Evolutionary conservation across 53 echinoderm and acorn worm genomes (phyloP), one percentile per base, ranked within the genome.

Genomic region (Echinarachnius parma): DNA sequence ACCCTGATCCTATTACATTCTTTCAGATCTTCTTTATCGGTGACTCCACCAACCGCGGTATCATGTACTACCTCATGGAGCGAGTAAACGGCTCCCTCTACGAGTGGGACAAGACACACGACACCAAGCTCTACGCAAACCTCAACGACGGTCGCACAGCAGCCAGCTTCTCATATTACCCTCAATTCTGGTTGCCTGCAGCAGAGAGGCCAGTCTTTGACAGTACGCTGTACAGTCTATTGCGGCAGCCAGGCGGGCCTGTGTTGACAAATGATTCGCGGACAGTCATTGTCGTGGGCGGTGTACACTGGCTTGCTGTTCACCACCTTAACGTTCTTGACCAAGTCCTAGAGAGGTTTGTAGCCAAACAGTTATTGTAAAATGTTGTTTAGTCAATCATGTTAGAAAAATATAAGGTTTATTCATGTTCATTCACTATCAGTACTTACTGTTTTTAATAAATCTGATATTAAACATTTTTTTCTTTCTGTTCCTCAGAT

Each of bases 31-130:
- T 94, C 36, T 94, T 94, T 55, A 66, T 94, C 22, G 94, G 94
- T 23, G 94, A 94, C 46, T 94, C 94, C 2, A 94, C 94, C 37
- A 94, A 94, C 46, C 81, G 94, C 28, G 94, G 94, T 23, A 94
- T 94, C 26, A 94, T 94, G 93, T 94, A 94, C 78, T 94, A 90
- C 58, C 62, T 94, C 15, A 94, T 94, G 89, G 86, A 94, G 48
- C 74, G 81, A 48, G 80, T 94, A 21, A 94, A 94, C 34, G 87
- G 94, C 62, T 84, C 87, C 14, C 80, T 94, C 21, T 76, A 78
- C 16, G 77, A 94, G 46, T 94, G 89, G 89, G 89, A 94, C 68
- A 94, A 94, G 53, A 90, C 94, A 32, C 94, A 94, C 55, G 59
- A 90, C 78, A 83, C 89, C 59, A 86, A 87, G 55, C 83, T 83